Base-by-base conservation (phyloP, 1,140 invertebrate species). In the Rhysida immarginata region DNA sequence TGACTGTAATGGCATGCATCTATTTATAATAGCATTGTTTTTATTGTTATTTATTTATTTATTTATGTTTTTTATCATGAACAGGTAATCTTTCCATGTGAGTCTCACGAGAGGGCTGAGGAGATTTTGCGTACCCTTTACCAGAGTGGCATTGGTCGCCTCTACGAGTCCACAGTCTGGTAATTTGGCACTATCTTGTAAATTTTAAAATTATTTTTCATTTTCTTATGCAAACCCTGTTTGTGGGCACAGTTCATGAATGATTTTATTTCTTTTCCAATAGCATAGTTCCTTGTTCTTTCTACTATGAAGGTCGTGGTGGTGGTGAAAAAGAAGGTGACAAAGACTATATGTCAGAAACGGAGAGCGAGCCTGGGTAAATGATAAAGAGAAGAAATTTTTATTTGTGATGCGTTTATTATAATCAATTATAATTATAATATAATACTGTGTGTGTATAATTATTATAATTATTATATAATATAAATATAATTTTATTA, bases 121-220 rank as follows among this genome's bases (percentile, higher is more conserved):
- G 58, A 60, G 18, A 61, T 69, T 16, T 58, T 71, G 1, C 61
- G 66, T 21, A 55, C 58, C 16, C 53, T 71, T 14, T 53, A 61
- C 35, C 58, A 61, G 1, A 43, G 59, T 44, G 68, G 66, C 2
- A 64, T 71, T 44, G 68, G 68, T 14, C 52, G 54, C 23, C 62
- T 58, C 11, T 42, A 53, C 3, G 57, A 62, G 11, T 64, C 68
- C 21, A 64, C 65, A 18, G 52, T 71, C 35, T 65, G 67, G 69
- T 71, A 56, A 59, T 51, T 24, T 29, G 18, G 43, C 54, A 48
- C 24, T 2, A 54, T 54, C 14, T 18, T 54, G 14, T n/a, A n/a
- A 54, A 56, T 14, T 29, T 2, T 29, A 25, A 56, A 35, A 8
- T 35, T 35, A 8, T 35, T 35, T 35, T 53, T 55, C 27, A 16